phyloP scores from a whole-genome alignment of 2,113 vertebrate species.

The Cheilinus undulatus region DNA sequence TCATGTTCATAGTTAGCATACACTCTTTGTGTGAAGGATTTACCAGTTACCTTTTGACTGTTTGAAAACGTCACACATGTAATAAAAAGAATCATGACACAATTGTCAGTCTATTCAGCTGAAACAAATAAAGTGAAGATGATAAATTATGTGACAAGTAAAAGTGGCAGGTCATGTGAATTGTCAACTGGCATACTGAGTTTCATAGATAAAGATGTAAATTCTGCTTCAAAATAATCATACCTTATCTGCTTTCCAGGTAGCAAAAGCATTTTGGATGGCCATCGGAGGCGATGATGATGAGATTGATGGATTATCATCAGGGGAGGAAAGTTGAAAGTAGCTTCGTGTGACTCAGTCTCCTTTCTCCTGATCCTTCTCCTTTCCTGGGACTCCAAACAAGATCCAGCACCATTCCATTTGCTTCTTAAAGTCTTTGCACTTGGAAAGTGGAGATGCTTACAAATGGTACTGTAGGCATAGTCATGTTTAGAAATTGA shows the following conservation, averaged over 20 bases:
- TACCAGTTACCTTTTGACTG: background rate
- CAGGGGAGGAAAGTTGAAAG: constrained; percentile 91
- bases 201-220: background rate
- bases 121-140: background rate
- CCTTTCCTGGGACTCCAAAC: constrained; percentile 42
- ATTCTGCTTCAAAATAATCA: background rate
- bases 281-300: constrained; percentile 97
- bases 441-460: constrained; percentile 49
- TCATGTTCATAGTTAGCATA: background rate
- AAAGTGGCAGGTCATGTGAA: too few relatives aligned
- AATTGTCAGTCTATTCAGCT: background rate
- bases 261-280: constrained; percentile 99
- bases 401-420: constrained; percentile 39
- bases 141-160: background rate
- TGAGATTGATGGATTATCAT: constrained; percentile 95
- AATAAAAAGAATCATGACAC: background rate
- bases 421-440: constrained; percentile 30
- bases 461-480: constrained; percentile 49
- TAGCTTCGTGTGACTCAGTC: constrained; percentile 2
- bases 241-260: constrained; percentile 78
- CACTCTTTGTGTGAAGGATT: background rate
- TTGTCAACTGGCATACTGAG: background rate
- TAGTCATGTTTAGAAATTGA: constrained; percentile 42
- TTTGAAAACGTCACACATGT: background rate
- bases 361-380: constrained; percentile 40